Evolutionary conservation across 2,113 vertebrate species (phyloP).

Genomic region (Mesocricetus auratus): DNA sequence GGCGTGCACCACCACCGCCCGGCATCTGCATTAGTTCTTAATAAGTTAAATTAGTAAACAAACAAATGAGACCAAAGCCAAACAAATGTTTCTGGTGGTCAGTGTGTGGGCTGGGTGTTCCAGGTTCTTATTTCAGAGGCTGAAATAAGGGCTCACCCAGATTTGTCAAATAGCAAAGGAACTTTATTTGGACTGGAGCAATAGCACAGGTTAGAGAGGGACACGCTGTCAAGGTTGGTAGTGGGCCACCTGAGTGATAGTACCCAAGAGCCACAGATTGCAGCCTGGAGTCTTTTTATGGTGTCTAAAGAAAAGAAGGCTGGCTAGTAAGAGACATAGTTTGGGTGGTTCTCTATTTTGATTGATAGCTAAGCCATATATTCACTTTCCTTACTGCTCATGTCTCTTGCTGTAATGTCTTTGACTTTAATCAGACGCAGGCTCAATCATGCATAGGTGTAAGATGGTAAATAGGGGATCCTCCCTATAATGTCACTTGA

Average conservation of each 20-base stretch:
- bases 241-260: not conserved
- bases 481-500: not conserved
- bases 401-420: not conserved
- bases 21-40: too few species aligned
- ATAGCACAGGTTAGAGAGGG: not conserved
- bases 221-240: not conserved
- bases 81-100: not conserved
- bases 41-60: not conserved
- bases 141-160: not conserved
- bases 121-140: not conserved
- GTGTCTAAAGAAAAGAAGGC: not conserved
- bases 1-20: too few species aligned
- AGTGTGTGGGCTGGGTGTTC: not conserved
- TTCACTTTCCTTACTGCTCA: not conserved
- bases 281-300: not conserved
- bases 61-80: not conserved
- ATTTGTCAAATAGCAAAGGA: not conserved
- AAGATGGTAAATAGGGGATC: not conserved
- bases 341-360: not conserved
- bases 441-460: not conserved
- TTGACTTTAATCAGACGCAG: not conserved
- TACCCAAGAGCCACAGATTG: not conserved
- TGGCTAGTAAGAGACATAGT: not conserved
- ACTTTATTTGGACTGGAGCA: not conserved
- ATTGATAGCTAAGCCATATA: not conserved